These are phyloP conservation scores for Syngnathus rostellatus DNA, from an alignment of 2,797 vertebrate species.

Conservation along the genomic window DNA sequence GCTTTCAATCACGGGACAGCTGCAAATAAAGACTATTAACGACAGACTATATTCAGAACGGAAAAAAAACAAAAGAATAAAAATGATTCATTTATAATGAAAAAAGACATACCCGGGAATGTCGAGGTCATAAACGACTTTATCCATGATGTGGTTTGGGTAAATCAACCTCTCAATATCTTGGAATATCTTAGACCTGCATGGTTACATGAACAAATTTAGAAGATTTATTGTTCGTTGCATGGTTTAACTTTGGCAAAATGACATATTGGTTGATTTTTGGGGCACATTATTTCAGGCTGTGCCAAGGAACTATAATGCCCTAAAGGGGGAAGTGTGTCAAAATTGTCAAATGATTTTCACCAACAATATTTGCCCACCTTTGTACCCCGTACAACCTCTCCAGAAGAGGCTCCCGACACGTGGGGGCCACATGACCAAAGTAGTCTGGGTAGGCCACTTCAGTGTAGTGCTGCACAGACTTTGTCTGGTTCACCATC, in stretches of 20 bases:
- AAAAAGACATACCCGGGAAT: slow-evolving; percentile 72
- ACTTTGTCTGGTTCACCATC: slow-evolving; percentile 83
- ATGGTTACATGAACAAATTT: slow-evolving; percentile 14
- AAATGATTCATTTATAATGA: not conserved
- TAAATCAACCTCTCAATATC: slow-evolving; percentile 97
- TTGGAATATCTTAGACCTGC: slow-evolving; percentile 93
- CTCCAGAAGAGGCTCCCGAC: slow-evolving; percentile 86
- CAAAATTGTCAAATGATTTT: slow-evolving; percentile 19
- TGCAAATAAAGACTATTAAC: slow-evolving; percentile 29
- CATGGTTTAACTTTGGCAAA: not conserved
- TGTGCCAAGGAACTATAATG: too few relatives aligned
- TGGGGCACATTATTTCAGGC: not conserved
- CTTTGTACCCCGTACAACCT: slow-evolving; percentile 94
- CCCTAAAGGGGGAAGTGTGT: not conserved
- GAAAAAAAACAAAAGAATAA: not conserved
- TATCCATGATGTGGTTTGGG: slow-evolving; percentile 88
- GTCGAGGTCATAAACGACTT: slow-evolving; percentile 92
- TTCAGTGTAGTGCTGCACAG: slow-evolving; percentile 86
- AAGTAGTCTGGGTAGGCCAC: slow-evolving; percentile 98
- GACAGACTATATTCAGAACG: not conserved
- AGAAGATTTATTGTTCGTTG: not conserved
- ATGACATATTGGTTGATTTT: not conserved
- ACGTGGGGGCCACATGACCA: slow-evolving; percentile 85
- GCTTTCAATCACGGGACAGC: slow-evolving; percentile 78
- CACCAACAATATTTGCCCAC: slow-evolving; percentile 55